Evolutionary conservation across 2,797 vertebrate genomes (phyloP).

Genomic region (Gadopsis bispinosus): DNA sequence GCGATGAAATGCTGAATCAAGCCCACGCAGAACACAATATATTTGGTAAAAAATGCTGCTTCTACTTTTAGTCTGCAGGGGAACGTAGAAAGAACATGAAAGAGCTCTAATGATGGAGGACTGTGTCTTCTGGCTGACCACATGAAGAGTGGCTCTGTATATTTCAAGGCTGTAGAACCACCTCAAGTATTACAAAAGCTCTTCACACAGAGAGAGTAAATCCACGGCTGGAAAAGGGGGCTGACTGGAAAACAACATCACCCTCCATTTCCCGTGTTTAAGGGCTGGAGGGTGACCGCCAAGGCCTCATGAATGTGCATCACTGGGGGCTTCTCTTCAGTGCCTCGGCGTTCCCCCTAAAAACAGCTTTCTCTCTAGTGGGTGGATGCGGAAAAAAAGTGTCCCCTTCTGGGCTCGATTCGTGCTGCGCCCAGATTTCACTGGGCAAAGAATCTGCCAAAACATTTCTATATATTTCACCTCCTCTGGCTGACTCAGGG

Average conservation of each 20-base stretch:
- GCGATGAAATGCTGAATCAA: slow-evolving; percentile 54
- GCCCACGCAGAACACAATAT: slow-evolving; percentile 38
- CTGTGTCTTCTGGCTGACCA: slow-evolving; percentile 38
- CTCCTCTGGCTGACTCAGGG: slow-evolving; percentile 41
- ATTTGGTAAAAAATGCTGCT: slow-evolving; percentile 31
- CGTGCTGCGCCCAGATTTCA: slow-evolving; percentile 21
- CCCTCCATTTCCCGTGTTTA: slow-evolving; percentile 40
- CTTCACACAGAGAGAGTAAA: slow-evolving; percentile 46
- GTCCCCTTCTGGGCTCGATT: slow-evolving; percentile 29
- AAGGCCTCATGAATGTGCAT: slow-evolving; percentile 53
- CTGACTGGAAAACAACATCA: slow-evolving; percentile 10
- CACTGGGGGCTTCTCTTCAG: slow-evolving; percentile 28
- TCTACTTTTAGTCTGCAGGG: slow-evolving; percentile 18
- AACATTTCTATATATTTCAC: slow-evolving; percentile 41
- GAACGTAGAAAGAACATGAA: slow-evolving; percentile 8
- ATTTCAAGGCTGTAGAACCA: slow-evolving; percentile 36
- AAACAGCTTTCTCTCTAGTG: slow-evolving; percentile 1
- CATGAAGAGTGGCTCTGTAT: background rate
- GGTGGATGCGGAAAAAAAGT: slow-evolving; percentile 60
- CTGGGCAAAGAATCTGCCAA: slow-evolving; percentile 50
- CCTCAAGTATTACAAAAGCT: slow-evolving; percentile 37
- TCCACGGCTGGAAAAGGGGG: background rate
- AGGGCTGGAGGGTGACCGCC: slow-evolving; percentile 32
- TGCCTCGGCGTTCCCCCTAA: background rate
- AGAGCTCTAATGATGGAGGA: slow-evolving; percentile 34